These are phyloP conservation scores for Caenorhabditis sp. DNA, from an alignment of 2,888 invertebrate species.

Conservation along the genomic window DNA sequence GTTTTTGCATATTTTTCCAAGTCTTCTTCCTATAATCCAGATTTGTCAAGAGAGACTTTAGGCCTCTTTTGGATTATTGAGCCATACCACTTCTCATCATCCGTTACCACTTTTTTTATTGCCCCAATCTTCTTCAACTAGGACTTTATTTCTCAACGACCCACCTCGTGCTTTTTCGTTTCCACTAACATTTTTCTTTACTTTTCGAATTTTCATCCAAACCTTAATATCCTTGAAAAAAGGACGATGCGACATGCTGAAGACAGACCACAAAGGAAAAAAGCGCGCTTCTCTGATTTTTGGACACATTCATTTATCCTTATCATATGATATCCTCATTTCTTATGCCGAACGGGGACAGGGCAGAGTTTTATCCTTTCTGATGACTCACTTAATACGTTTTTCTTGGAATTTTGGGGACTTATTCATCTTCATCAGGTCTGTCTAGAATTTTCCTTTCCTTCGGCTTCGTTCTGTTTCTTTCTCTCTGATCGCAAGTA, in stretches of 20 bases:
- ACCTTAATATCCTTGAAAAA: no score
- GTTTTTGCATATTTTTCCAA: constrained; percentile 31
- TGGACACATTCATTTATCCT: constrained; percentile 4
- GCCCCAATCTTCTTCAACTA: constrained; percentile 8
- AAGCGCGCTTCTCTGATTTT: constrained; percentile 3
- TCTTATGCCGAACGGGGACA: background rate
- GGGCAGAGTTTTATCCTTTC: background rate
- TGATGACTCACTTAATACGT: background rate
- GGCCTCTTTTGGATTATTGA: constrained; percentile 41
- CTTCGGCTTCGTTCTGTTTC: no score
- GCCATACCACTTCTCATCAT: constrained; percentile 18
- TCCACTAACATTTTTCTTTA: background rate
- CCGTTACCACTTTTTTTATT: constrained; percentile 13
- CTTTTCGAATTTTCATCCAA: background rate
- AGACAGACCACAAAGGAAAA: background rate
- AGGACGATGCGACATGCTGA: no score
- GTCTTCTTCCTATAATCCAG: constrained; percentile 46
- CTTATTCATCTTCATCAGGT: no score
- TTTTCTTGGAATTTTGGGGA: no score
- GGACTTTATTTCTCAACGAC: background rate
- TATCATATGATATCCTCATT: background rate
- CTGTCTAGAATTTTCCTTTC: no score
- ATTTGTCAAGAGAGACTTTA: constrained; percentile 37
- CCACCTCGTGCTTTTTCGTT: background rate
- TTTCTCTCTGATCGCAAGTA: no score